Evolutionary conservation across 1,140 invertebrate genomes (phyloP).

Genomic region (Temnothorax curvispinosus): DNA sequence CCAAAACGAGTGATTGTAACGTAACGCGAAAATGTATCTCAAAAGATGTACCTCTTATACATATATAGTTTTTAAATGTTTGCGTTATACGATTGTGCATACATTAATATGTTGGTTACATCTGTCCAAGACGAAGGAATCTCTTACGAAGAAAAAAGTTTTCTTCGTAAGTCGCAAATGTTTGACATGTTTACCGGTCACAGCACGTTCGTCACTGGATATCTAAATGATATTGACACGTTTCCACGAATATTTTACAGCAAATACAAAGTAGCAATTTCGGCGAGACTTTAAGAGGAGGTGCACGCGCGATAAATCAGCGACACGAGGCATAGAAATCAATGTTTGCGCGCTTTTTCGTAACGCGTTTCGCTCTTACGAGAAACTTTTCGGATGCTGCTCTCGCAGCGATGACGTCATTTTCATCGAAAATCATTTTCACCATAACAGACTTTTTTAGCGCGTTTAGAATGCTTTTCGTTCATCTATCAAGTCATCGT

Average conservation of each 20-base stretch:
- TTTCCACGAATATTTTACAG: slow-evolving; percentile 9
- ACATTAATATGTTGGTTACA: not conserved
- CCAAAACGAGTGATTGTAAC: no score
- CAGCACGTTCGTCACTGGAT: not conserved
- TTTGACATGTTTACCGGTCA: not conserved
- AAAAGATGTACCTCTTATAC: not conserved
- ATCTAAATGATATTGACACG: not conserved
- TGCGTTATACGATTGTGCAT: not conserved
- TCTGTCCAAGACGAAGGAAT: not conserved
- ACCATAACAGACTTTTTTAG: not conserved
- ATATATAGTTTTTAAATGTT: not conserved
- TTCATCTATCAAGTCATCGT: not conserved
- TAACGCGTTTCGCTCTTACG: slow-evolving; percentile 36
- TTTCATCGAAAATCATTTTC: slow-evolving; percentile 1
- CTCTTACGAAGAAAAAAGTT: not conserved
- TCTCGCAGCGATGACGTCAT: not conserved
- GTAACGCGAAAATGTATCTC: not conserved
- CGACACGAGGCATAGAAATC: not conserved
- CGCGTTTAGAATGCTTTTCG: not conserved
- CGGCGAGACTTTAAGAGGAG: slow-evolving; percentile 29
- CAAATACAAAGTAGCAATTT: slow-evolving; percentile 4
- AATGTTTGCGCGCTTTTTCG: slow-evolving; percentile 3
- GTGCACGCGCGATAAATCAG: slow-evolving; percentile 31
- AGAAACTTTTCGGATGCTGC: not conserved
- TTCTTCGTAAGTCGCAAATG: not conserved